Evolutionary conservation across 2,113 vertebrate species (phyloP), one percentile per base, ranked within the genome.

Genomic region (Lontra canadensis): DNA sequence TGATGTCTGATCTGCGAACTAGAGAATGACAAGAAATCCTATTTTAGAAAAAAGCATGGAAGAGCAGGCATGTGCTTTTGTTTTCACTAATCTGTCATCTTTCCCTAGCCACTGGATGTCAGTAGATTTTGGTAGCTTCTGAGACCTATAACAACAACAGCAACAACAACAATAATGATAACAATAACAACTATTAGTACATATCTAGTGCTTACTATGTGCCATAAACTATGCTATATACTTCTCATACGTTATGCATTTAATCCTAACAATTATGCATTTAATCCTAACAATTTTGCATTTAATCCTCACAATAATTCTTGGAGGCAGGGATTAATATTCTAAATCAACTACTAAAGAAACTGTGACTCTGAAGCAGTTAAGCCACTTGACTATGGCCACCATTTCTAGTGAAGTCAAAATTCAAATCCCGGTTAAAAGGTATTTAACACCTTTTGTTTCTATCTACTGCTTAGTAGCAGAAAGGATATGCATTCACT

Each of bases 381-480:
- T 49, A 61, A 78, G 89, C 55, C 67, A 95, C 20, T 96, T 95
- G 47, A 61, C 47, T 7, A 61, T n/a, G 55, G 59, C 10, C 73
- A 89, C 49, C 14, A 63, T 5, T 96, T 31, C 36, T 78, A 74
- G 17, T 80, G 36, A 94, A 86, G 8, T 84, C 15, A 92, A 81
- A 92, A 67, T 85, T 94, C 79, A 96, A 89, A 82, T 82, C 57
- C 42, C 83, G 36, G 34, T 55, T n/a, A n/a, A n/a, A n/a, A n/a
- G n/a, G 7, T 55, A 74, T 86, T 85, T 71, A 76, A 96, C 6
- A 87, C 13, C 17, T 71, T 89, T 96, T 49, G 21, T 7, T 57
- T 93, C 47, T 87, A 83, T 83, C 21, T 57, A 90, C 9, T 12
- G 59, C 59, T 84, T 82, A 71, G 31, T 39, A 55, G n/a, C 31